A percentile compares a stretch with the other conserved stretches of the same genome.
Conservation (phyloP, 2,113 vertebrate genomes). For the Cervus canadensis region DNA sequence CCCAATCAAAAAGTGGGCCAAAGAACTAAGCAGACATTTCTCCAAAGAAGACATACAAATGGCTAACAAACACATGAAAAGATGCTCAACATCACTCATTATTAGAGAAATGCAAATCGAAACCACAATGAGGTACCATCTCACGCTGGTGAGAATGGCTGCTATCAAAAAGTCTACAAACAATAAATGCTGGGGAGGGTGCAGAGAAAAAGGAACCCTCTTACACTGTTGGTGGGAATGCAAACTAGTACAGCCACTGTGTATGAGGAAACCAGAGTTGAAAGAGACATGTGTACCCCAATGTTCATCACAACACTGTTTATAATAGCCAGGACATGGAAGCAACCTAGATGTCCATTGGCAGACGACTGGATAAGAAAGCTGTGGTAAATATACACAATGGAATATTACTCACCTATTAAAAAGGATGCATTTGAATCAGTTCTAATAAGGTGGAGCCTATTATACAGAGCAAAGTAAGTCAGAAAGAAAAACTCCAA, state of each 20-base stretch:
- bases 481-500: background rate
- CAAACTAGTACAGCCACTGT: background rate
- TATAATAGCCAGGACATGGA: background rate
- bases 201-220: background rate
- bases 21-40: background rate
- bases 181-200: background rate
- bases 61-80: background rate
- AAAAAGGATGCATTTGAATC: background rate
- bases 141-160: fast-evolving
- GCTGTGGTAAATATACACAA: background rate
- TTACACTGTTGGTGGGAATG: background rate
- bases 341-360: background rate
- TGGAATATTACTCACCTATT: background rate
- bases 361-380: background rate
- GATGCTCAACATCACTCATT: background rate
- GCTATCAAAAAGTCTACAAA: background rate
- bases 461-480: background rate
- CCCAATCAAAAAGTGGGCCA: background rate
- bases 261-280: background rate
- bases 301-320: background rate
- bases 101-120: background rate
- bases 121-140: background rate
- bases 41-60: background rate
- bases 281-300: background rate
- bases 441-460: background rate